phyloP scores from a whole-genome alignment of 1,140 invertebrate genomes.

The Brachionus calyciflorus region DNA sequence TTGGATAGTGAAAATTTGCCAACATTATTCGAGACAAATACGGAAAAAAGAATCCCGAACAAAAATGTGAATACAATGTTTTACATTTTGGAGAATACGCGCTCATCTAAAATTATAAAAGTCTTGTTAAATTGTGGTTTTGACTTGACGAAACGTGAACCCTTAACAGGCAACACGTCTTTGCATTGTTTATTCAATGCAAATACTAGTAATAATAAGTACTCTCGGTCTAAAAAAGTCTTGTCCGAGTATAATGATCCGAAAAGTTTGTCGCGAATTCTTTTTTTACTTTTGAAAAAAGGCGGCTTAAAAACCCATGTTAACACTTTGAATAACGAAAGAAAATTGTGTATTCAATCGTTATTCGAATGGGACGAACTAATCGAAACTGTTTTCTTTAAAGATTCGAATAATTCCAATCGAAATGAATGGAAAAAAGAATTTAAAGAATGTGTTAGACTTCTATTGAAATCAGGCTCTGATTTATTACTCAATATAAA shows the following conservation, averaged over 20 bases:
- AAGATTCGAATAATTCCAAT: neutral
- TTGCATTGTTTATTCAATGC: constrained; percentile 30
- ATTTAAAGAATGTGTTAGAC: neutral
- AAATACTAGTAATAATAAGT: neutral
- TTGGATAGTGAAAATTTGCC: neutral
- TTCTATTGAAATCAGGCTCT: constrained; percentile 22
- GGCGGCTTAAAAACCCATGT: constrained; percentile 40
- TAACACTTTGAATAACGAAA: constrained; percentile 13
- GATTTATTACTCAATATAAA: constrained; percentile 15
- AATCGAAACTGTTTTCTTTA: constrained; percentile 10
- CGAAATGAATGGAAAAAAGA: constrained; percentile 18
- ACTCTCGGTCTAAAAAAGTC: neutral
- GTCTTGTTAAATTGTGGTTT: constrained; percentile 36
- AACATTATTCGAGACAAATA: neutral
- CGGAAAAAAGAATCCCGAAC: neutral
- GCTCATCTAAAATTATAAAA: constrained; percentile 45
- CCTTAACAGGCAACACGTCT: neutral
- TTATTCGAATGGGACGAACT: constrained; percentile 44
- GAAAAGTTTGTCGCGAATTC: constrained; percentile 8
- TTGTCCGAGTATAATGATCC: constrained; percentile 18
- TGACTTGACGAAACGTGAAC: constrained; percentile 34
- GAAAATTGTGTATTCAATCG: neutral
- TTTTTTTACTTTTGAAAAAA: constrained; percentile 23
- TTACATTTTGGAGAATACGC: constrained; percentile 45
- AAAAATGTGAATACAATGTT: constrained; percentile 44